Conservation (phyloP, 2,113 vertebrate species). For the Alectura lathami region DNA sequence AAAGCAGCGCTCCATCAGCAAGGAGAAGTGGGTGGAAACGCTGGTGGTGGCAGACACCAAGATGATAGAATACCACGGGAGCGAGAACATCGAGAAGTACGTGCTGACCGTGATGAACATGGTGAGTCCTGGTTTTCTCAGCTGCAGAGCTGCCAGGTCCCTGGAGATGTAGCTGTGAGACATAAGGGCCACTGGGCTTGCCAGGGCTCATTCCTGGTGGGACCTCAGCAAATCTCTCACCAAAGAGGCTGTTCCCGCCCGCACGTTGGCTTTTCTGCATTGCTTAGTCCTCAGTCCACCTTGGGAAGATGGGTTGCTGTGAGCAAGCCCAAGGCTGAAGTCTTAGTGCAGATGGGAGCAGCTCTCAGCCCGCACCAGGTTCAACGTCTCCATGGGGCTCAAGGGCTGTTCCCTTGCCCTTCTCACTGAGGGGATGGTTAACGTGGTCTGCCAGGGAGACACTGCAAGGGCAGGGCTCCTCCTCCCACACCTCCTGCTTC, state of each 20-base stretch:
- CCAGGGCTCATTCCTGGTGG: neutral
- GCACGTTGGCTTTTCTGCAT: fast-evolving
- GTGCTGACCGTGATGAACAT: conserved; percentile 97
- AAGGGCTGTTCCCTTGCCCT: neutral
- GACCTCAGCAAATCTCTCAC: neutral
- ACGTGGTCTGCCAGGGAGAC: neutral
- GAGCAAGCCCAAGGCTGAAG: neutral
- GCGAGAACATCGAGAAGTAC: conserved; percentile 84
- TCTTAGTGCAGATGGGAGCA: neutral
- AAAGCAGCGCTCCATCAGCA: conserved; percentile 87
- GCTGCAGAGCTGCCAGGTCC: fast-evolving
- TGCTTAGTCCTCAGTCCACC: fast-evolving
- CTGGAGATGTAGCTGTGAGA: fast-evolving
- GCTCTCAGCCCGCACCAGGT: neutral
- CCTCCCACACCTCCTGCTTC: neutral
- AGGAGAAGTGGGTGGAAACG: conserved; percentile 96
- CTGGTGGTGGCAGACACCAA: conserved; percentile 94
- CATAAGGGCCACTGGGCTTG: neutral
- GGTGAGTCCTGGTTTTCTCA: conserved; percentile 75
- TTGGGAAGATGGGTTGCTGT: fast-evolving
- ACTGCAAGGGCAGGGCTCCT: neutral
- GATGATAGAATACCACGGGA: conserved; percentile 94
- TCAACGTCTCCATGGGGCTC: neutral
- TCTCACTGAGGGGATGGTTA: neutral
- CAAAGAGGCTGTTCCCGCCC: neutral